Conservation (phyloP, 2,888 invertebrate species). For the Ceraclea dissimilis region DNA sequence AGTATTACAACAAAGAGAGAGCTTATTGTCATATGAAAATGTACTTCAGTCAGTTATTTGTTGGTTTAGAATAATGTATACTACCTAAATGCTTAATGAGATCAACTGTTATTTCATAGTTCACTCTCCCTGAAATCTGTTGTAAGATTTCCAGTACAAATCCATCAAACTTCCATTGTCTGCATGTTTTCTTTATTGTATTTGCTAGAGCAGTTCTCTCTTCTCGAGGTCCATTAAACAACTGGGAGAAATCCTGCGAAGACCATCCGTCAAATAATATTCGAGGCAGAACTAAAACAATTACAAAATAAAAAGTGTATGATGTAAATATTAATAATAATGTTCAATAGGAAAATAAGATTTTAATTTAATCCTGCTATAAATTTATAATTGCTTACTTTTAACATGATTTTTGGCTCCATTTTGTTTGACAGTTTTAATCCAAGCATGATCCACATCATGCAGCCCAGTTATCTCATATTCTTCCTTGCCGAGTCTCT, state of each 20-base stretch:
- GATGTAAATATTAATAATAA: too few relatives aligned
- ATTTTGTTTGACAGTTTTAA: slow-evolving; percentile 60
- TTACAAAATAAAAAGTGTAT: neutral
- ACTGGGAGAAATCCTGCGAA: slow-evolving; percentile 60
- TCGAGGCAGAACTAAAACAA: slow-evolving; percentile 72
- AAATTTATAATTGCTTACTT: slow-evolving; percentile 41
- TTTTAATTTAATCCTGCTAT: too few relatives aligned
- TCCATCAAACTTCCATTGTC: slow-evolving; percentile 80
- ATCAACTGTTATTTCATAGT: slow-evolving; percentile 49
- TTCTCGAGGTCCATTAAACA: slow-evolving; percentile 59
- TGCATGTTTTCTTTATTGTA: slow-evolving; percentile 59
- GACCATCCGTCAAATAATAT: slow-evolving; percentile 85
- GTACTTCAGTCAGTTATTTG: too few relatives aligned
- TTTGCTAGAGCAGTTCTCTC: slow-evolving; percentile 61
- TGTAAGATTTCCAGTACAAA: slow-evolving; percentile 87
- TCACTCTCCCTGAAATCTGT: slow-evolving; percentile 63
- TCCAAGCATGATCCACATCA: slow-evolving; percentile 81
- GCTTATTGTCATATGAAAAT: too few relatives aligned
- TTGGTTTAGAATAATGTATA: too few relatives aligned
- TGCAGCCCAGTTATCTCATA: slow-evolving; percentile 67
- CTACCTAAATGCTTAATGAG: slow-evolving; percentile 58
- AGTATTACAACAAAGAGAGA: too few relatives aligned
- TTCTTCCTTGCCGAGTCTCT: slow-evolving; percentile 51
- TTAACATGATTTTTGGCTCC: slow-evolving; percentile 49
- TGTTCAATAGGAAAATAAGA: too few relatives aligned